phyloP scores from a whole-genome alignment of 23 tunicate genomes.

The Botrylloides violaceus region DNA sequence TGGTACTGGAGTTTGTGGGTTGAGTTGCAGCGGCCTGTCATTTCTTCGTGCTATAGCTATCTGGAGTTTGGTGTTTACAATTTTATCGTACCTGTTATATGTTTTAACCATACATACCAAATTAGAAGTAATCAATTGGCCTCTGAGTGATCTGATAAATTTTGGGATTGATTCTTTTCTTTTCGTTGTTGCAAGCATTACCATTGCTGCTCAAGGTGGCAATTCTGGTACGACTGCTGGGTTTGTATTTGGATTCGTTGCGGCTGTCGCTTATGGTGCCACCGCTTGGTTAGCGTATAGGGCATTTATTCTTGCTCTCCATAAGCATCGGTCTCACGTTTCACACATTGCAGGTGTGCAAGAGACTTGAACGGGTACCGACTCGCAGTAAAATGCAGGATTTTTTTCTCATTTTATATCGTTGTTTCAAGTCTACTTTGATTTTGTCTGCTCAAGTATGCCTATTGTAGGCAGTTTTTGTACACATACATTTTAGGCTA shows the following conservation, averaged over 20 bases:
- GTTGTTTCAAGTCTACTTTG: too few species aligned
- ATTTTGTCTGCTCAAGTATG: too few species aligned
- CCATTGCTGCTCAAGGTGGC: constrained; percentile 26
- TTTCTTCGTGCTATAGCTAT: constrained; percentile 50
- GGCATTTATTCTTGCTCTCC: constrained; percentile 27
- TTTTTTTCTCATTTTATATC: too few species aligned
- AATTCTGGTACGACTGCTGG: constrained; percentile 40
- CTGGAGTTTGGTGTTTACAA: constrained; percentile 34
- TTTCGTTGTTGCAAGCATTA: constrained; percentile 27
- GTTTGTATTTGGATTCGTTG: constrained; percentile 47
- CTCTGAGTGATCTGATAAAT: constrained; percentile 37
- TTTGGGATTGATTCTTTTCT: constrained; percentile 10
- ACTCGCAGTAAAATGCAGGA: too few species aligned
- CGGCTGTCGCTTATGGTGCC: constrained; percentile 21
- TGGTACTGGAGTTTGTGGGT: constrained; percentile 19
- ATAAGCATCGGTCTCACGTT: constrained; percentile 41
- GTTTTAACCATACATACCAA: constrained; percentile 30
- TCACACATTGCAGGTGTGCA: constrained; percentile 45
- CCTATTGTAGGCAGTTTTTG: too few species aligned
- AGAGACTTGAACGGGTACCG: constrained; percentile 18
- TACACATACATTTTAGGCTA: too few species aligned
- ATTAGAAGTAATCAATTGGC: constrained; percentile 50
- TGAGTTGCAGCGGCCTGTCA: constrained; percentile 29
- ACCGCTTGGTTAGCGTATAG: constrained; percentile 55
- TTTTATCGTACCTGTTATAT: constrained; percentile 23